Evolutionary conservation across 2,797 vertebrate genomes (phyloP), one percentile per base, ranked within the genome.

Genomic region (Tapera naevia): DNA sequence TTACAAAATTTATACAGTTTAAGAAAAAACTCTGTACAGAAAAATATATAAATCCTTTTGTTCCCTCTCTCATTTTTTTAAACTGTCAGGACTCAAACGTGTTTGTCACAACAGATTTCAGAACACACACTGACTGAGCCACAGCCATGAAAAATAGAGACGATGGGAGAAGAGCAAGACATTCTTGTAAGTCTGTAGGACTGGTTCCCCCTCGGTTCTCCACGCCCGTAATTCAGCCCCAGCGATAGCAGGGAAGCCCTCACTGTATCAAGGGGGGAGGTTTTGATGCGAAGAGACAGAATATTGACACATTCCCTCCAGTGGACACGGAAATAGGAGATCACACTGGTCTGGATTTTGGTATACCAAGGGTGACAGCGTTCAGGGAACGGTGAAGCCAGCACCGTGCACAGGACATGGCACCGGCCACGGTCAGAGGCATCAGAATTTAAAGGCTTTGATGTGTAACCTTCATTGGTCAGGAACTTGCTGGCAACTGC

Each of bases 1-100:
- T 98, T 98, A 98, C 98, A 98, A 97, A 98, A 98, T 98, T 98
- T 97, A 98, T 98, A 98, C 98, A 98, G 93, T 95, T 98, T 98
- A 97, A 98, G 98, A 98, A 98, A 98, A 98, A 98, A 89, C 97
- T 98, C 97, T 98, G 97, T 98, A 98, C 98, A 98, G 97, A 97
- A 96, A 98, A 98, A 98, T 98, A 98, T 98, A 98, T 98, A 98
- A 98, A 98, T 97, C 97, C 97, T 97, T 91, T 98, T 98, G 97
- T 97, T 97, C 97, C 98, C 98, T 97, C 98, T 97, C 96, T 97
- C 95, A 79, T 46, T 90, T 96, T n/a, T 86, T 97, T 95, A 96
- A 97, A 97, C 94, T 95, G 96, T 95, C 96, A 97, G 93, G 95
- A 98, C 97, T 97, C 80, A 70, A 95, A 95, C 35, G 82, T 61